Conservation (phyloP, 1,140 invertebrate genomes). For the Ceratina japonica region DNA sequence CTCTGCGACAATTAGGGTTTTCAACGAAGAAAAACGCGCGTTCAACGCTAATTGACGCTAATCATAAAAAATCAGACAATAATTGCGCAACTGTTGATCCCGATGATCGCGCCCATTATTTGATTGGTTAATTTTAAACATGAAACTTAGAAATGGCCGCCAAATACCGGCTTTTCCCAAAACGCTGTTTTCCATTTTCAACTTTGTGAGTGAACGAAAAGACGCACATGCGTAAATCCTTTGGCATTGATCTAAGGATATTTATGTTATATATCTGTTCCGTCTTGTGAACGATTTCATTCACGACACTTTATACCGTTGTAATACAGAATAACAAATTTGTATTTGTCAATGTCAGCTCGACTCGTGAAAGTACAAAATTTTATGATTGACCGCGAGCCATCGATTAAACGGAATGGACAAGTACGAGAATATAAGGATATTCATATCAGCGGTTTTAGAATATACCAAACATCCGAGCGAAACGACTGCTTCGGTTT, state of each 20-base stretch:
- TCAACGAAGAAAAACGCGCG: too few relatives aligned
- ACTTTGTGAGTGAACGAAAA: not conserved
- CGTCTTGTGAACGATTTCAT: not conserved
- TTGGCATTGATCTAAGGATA: not conserved
- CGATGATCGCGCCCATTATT: too few relatives aligned
- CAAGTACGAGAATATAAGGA: conserved; percentile 74
- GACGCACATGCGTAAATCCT: not conserved
- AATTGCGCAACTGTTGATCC: too few relatives aligned
- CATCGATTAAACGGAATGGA: conserved; percentile 56
- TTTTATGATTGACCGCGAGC: conserved; percentile 1
- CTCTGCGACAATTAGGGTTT: too few relatives aligned
- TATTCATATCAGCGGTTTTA: conserved; percentile 74
- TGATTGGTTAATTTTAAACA: conserved; percentile 40
- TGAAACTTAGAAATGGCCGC: conserved; percentile 46
- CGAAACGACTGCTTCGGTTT: conserved; percentile 72
- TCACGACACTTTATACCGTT: too few relatives aligned
- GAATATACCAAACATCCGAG: conserved; percentile 76
- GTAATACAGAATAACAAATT: not conserved
- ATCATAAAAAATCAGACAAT: too few relatives aligned
- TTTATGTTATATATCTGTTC: conserved; percentile 9
- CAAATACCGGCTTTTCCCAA: conserved; percentile 26
- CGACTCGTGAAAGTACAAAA: not conserved
- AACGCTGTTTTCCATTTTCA: conserved; percentile 25
- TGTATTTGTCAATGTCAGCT: not conserved
- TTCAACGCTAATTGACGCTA: too few relatives aligned